Conservation (phyloP, 2,113 vertebrate species). For the Tychaedon coryphoeus region DNA sequence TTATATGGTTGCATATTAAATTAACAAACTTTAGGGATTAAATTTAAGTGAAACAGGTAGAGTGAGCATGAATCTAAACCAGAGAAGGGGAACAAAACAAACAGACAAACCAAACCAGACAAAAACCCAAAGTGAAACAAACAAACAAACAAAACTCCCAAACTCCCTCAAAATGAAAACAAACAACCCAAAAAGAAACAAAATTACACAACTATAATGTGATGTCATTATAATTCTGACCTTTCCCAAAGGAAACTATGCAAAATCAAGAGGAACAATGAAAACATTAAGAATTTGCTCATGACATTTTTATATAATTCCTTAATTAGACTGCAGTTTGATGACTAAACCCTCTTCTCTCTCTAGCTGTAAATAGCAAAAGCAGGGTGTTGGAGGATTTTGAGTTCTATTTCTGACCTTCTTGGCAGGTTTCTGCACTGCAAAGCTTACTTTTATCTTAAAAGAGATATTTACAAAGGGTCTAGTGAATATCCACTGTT, state of each 20-base stretch:
- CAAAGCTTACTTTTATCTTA: not conserved
- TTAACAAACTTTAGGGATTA: not conserved
- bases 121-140: not conserved
- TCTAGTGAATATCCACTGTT: not conserved
- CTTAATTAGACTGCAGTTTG: not conserved
- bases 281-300: not conserved
- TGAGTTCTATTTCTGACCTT: not conserved
- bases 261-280: not conserved
- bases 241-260: not conserved
- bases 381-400: not conserved
- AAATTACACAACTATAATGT: not conserved
- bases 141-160: not conserved
- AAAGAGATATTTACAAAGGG: not conserved
- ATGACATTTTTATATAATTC: not conserved
- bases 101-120: not conserved
- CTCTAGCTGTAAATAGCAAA: not conserved
- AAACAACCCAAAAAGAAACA: not conserved
- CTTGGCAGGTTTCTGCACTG: not conserved
- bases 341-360: not conserved
- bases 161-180: not conserved
- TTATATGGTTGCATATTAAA: not conserved
- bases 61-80: not conserved
- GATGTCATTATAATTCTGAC: not conserved
- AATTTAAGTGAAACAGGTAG: not conserved
- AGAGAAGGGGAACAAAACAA: not conserved